Evolutionary conservation across 1,140 invertebrate genomes (phyloP), one percentile per base, ranked within the genome.

Genomic region (Leptonema lineaticorne): DNA sequence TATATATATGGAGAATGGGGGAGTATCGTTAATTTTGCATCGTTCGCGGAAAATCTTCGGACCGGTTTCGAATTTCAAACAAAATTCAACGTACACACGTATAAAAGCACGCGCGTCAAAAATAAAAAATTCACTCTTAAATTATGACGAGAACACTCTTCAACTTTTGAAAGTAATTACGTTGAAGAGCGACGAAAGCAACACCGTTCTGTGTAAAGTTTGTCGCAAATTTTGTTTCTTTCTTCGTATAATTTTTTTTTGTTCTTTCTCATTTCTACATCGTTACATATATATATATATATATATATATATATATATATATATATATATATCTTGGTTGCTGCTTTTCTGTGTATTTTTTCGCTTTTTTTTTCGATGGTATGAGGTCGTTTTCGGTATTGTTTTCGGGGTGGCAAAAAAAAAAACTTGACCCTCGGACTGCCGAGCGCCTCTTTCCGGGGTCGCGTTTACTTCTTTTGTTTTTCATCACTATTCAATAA

Each of bases 401-500:
- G 18, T n/a, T n/a, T n/a, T n/a, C n/a, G n/a, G n/a, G n/a, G n/a
- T n/a, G n/a, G n/a, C n/a, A n/a, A n/a, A n/a, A n/a, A n/a, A n/a
- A n/a, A n/a, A n/a, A n/a, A 24, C 22, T 53, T 53, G 50, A 53
- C 50, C 50, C 50, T 53, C 6, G 50, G 50, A 24, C 50, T 41
- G 37, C 37, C 16, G 50, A 24, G 27, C 50, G 27, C 50, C 22
- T n/a, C n/a, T n/a, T n/a, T n/a, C n/a, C n/a, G n/a, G n/a, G n/a
- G n/a, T n/a, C n/a, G n/a, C n/a, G n/a, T n/a, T n/a, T 53, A 53
- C 50, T 53, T 53, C 46, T 53, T 48, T 53, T 53, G 50, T 53
- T 53, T n/a, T 53, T 53, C 50, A 53, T 53, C 50, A 53, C 50
- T 53, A 53, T 53, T 53, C 50, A 53, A 53, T 53, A 53, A 53